Percentiles rank a stretch among this genome's conserved stretches.
phyloP scores from a whole-genome alignment of 2,113 vertebrate genomes.

The Pseudonaja textilis region DNA sequence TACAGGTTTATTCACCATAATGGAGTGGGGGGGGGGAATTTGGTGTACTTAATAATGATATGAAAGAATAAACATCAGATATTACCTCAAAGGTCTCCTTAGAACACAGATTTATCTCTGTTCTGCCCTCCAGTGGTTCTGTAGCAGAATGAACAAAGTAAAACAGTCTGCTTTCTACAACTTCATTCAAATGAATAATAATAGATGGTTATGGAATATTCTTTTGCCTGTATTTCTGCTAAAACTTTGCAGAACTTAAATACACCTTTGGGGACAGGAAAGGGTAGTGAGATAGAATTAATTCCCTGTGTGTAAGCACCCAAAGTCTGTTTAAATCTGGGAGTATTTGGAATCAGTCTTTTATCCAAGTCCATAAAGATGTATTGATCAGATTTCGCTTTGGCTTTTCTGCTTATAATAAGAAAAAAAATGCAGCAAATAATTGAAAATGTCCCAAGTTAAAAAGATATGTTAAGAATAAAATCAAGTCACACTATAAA shows the following conservation, averaged over 20 bases:
- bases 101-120: constrained; percentile 33
- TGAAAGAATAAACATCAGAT: background rate
- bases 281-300: background rate
- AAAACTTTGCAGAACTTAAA: background rate
- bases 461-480: background rate
- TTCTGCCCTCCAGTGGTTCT: constrained; percentile 63
- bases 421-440: background rate
- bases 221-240: background rate
- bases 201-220: rapidly evolving
- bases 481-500: background rate
- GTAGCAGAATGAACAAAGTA: rapidly evolving
- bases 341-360: background rate
- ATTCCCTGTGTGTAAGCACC: background rate
- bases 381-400: background rate
- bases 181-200: rapidly evolving
- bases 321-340: background rate
- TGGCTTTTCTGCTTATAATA: background rate
- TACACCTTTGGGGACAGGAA: background rate
- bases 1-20: background rate
- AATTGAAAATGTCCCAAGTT: background rate
- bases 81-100: rapidly evolving
- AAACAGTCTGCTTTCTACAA: background rate
- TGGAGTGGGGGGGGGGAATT: background rate
- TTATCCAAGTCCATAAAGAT: background rate
- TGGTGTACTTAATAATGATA: background rate